Percentiles rank a stretch among this genome's conserved stretches.
Evolutionary conservation across 1,140 invertebrate species (phyloP).

Genomic region (Trichogramma pretiosum): DNA sequence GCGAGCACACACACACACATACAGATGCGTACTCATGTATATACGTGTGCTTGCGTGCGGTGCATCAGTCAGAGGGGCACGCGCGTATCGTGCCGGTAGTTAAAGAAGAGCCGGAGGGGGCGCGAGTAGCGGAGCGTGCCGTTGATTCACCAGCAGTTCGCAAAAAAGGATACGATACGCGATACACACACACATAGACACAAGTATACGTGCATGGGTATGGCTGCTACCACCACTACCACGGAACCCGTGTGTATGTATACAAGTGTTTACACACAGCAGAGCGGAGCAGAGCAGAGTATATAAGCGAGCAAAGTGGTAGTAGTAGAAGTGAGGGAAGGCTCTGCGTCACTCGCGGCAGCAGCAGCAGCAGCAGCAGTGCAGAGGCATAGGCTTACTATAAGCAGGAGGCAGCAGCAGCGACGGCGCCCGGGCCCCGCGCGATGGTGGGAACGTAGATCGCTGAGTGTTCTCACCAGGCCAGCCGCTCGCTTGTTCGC

Average conservation of each 20-base stretch:
- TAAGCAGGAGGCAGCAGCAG: constrained; percentile 7
- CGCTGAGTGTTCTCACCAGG: constrained; percentile 44
- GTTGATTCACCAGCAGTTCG: too few species aligned
- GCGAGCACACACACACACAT: too few species aligned
- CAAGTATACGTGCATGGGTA: too few species aligned
- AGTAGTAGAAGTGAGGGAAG: neutral
- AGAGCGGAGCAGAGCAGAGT: too few species aligned
- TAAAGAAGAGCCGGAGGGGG: neutral
- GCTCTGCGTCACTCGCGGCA: constrained; percentile 13
- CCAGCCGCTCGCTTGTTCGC: constrained; percentile 27
- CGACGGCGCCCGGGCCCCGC: constrained; percentile 31
- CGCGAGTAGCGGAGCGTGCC: constrained; percentile 10
- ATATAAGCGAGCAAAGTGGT: neutral
- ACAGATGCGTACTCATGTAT: too few species aligned
- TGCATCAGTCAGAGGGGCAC: too few species aligned
- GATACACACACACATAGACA: too few species aligned
- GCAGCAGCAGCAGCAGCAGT: constrained; percentile 4
- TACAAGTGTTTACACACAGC: too few species aligned
- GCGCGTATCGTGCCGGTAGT: neutral
- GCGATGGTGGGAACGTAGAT: constrained; percentile 45
- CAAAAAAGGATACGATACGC: too few species aligned
- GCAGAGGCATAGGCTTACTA: constrained; percentile 15
- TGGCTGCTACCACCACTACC: too few species aligned
- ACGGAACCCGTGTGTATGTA: too few species aligned
- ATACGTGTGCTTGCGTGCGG: too few species aligned